Conservation (phyloP, 2,797 vertebrate genomes). For the Poeciliopsis turneri region DNA sequence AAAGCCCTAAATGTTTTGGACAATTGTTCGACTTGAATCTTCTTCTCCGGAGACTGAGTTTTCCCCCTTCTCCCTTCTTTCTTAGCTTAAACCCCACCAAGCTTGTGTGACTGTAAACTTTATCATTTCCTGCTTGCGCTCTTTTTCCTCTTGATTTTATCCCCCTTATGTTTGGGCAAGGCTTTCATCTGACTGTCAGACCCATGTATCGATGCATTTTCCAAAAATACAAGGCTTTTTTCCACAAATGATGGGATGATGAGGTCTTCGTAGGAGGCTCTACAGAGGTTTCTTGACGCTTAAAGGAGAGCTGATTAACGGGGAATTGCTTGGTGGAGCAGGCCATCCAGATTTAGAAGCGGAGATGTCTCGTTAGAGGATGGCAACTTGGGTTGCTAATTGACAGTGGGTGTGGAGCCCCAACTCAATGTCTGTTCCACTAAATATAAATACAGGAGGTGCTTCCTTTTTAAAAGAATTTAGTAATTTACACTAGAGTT, state of each 20-base stretch:
- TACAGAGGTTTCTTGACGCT: conserved; percentile 33
- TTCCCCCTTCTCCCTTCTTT: neutral
- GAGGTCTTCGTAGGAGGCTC: conserved; percentile 36
- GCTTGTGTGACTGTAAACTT: conserved; percentile 11
- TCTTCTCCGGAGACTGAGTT: conserved; percentile 1
- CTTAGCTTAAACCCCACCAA: conserved; percentile 8
- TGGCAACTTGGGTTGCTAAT: conserved; percentile 55
- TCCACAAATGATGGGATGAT: conserved; percentile 16
- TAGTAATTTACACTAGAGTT: neutral
- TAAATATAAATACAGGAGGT: conserved; percentile 19
- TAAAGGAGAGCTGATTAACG: conserved; percentile 48
- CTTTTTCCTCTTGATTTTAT: neutral
- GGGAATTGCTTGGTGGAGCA: conserved; percentile 46
- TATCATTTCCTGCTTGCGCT: neutral
- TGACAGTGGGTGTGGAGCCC: conserved; percentile 30
- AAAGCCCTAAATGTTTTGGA: conserved; percentile 12
- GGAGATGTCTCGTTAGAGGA: conserved; percentile 38
- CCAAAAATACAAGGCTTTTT: conserved; percentile 28
- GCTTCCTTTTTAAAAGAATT: conserved; percentile 1
- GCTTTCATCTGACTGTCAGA: neutral
- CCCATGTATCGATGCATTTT: conserved; percentile 19
- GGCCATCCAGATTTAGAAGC: conserved; percentile 50
- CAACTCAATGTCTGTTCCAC: conserved; percentile 32
- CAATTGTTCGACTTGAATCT: conserved; percentile 15
- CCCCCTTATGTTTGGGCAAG: neutral